Conservation (phyloP, 2,797 vertebrate species). For the Gila robusta region DNA sequence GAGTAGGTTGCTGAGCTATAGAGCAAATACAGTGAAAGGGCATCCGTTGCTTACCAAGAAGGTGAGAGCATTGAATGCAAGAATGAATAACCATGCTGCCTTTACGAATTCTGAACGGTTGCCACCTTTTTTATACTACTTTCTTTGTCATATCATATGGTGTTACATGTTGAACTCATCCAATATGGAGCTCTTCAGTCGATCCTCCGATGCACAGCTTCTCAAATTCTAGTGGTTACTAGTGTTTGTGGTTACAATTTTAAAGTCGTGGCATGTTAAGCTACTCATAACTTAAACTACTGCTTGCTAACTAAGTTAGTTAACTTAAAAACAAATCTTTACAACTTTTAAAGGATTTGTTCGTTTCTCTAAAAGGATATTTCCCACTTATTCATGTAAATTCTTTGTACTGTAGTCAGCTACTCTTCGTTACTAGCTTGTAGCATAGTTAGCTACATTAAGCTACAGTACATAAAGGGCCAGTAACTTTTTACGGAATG, state of each 20-base stretch:
- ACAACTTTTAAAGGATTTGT: background rate
- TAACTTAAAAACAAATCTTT: background rate
- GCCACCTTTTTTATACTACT: background rate
- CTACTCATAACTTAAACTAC: background rate
- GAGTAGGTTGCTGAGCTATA: constrained; percentile 64
- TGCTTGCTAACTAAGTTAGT: background rate
- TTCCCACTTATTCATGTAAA: background rate
- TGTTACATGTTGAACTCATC: background rate
- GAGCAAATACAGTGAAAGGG: constrained; percentile 59
- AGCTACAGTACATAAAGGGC: background rate
- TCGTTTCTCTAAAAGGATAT: background rate
- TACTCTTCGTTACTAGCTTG: background rate
- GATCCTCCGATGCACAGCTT: background rate
- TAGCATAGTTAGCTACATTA: background rate
- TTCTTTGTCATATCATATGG: background rate
- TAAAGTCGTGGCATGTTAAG: background rate
- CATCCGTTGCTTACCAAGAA: constrained; percentile 29
- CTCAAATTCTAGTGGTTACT: background rate
- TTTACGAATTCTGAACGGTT: background rate
- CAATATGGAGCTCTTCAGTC: background rate
- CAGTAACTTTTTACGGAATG: background rate
- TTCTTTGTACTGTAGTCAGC: background rate
- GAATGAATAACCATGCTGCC: constrained; percentile 18
- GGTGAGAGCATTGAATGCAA: constrained; percentile 1
- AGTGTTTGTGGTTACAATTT: too few species aligned